These are phyloP conservation scores for Hydrotaea diabolus DNA, from an alignment of 2,888 invertebrate genomes.

Conservation along the genomic window DNA sequence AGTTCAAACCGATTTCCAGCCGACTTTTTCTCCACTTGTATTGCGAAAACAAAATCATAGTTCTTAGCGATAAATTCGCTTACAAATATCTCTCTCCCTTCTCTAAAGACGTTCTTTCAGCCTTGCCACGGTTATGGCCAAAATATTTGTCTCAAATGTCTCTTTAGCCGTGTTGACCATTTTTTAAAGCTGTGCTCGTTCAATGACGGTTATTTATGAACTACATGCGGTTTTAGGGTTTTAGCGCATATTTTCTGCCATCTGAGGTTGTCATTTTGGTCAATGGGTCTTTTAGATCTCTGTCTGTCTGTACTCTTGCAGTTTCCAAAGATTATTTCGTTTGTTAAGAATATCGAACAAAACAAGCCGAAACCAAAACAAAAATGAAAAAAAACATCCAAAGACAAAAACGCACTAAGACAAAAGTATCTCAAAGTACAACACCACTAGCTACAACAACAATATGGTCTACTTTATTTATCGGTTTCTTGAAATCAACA, in stretches of 20 bases:
- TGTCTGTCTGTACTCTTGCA: background rate
- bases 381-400: constrained; percentile 45
- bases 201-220: constrained; percentile 59
- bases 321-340: constrained; percentile 17
- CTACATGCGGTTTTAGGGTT: constrained; percentile 65
- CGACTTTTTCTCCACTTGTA: too few species aligned
- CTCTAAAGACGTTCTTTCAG: background rate
- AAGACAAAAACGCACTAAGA: constrained; percentile 54
- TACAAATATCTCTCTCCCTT: background rate
- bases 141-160: constrained; percentile 13
- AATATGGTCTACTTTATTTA: constrained; percentile 67
- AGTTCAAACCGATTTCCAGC: too few species aligned
- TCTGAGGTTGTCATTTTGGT: constrained; percentile 51
- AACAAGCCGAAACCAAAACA: background rate
- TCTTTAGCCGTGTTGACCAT: constrained; percentile 35
- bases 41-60: too few species aligned
- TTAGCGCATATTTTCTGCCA: constrained; percentile 55
- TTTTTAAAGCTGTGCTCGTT: background rate
- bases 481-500: constrained; percentile 67
- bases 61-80: too few species aligned
- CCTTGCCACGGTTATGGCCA: background rate
- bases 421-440: constrained; percentile 17
- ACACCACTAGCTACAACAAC: constrained; percentile 28
- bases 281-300: constrained; percentile 47
- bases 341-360: constrained; percentile 53